Conservation (phyloP, 2,113 vertebrate species). For the Synodontis membranacea region DNA sequence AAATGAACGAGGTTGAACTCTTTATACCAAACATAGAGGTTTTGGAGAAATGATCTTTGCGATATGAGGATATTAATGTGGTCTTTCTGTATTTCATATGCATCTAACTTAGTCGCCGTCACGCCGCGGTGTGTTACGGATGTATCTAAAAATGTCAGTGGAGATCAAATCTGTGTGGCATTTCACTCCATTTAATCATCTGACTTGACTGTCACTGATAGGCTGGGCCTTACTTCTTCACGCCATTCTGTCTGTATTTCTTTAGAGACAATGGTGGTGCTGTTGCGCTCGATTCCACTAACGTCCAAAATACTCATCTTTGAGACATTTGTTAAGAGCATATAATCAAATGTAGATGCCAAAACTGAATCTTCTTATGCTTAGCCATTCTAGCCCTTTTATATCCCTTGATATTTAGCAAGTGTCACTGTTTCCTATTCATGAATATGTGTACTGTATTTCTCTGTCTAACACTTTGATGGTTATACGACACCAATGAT, state of each 20-base stretch:
- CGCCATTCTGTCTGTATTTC: neutral
- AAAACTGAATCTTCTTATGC: neutral
- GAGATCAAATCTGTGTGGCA: neutral
- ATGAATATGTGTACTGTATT: neutral
- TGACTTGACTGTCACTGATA: neutral
- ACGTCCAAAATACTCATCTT: neutral
- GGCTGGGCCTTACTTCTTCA: neutral
- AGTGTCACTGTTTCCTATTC: neutral
- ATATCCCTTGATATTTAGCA: neutral
- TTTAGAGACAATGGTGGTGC: neutral
- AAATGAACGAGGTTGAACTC: neutral
- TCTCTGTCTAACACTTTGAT: neutral
- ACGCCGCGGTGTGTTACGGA: neutral
- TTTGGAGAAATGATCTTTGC: neutral
- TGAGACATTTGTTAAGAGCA: neutral
- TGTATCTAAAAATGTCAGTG: neutral
- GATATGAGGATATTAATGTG: neutral
- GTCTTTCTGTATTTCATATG: neutral
- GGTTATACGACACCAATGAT: neutral
- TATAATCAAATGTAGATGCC: neutral
- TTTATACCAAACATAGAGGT: neutral
- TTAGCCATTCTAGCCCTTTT: neutral
- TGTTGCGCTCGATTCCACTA: neutral
- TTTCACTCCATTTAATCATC: neutral
- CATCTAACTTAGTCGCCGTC: neutral